Evolutionary conservation across 64 coral and sea anemone genomes (phyloP), one percentile per base, ranked within the genome.

Genomic region (Acropora yongei): DNA sequence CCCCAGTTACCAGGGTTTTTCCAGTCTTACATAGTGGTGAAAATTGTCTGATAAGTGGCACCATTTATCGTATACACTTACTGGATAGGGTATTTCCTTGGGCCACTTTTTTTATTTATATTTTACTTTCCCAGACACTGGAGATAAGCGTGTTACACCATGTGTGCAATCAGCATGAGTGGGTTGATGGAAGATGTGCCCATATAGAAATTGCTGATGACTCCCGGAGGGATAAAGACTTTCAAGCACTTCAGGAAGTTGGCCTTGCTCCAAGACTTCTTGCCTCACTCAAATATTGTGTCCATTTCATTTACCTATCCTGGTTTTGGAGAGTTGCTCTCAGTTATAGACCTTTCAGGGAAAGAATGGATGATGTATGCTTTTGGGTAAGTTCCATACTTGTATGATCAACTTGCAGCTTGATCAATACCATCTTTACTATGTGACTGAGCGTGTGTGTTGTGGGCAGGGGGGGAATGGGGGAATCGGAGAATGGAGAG

Each of bases 221-320:
- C 19, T 30, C 51, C 71, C 46, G 90, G 40, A 41, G 90, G 39
- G 90, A 91, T 13, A 91, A 85, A 44, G 90, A 91, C 57, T 91
- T 82, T 19, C 78, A 91, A 41, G 80, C 90, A 16, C 68, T 91
- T 13, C 90, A 91, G 79, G 80, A 91, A n/a, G 47, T 85, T 18
- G 44, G 76, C 20, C 79, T 91, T 42, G 74, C 49, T 75, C 80
- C 90, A 41, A 72, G 11, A 78, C 74, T 91, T 47, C 60, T 84
- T 46, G 79, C 78, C 17, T 76, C 79, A 57, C 80, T 91, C 13
- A 91, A 91, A 47, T 91, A 75, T 49, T 91, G 77, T 85, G 90
- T 91, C 53, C 74, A 85, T 18, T 91, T 85, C 78, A 79, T 66
- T 83, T 48, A 5, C 9, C 39, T 44, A 48, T 51, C 51, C 47